Evolutionary conservation across 2,113 vertebrate species (phyloP).

Genomic region (Callospermophilus lateralis): DNA sequence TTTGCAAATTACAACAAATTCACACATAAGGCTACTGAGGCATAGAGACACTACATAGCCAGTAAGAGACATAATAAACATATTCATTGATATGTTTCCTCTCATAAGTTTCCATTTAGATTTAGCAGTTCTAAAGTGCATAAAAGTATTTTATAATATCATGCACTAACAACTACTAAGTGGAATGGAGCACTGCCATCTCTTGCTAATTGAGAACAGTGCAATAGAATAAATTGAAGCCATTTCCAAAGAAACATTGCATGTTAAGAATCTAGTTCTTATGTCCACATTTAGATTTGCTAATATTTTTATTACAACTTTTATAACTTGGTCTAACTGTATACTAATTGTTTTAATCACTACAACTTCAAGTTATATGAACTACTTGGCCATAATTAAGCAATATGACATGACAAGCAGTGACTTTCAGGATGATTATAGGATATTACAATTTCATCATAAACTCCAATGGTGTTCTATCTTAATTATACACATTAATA

Average conservation of each 20-base stretch:
- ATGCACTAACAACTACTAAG: constrained; percentile 34
- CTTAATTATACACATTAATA: constrained; percentile 89
- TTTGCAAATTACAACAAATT: not conserved
- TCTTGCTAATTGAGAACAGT: constrained; percentile 50
- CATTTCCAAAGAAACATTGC: constrained; percentile 64
- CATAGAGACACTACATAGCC: not conserved
- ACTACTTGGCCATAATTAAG: constrained; percentile 86
- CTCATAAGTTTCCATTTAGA: constrained; percentile 62
- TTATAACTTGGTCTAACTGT: constrained; percentile 77
- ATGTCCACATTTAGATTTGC: constrained; percentile 46
- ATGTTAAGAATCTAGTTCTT: constrained; percentile 67
- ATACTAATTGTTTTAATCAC: constrained; percentile 87
- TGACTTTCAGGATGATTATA: constrained; percentile 78
- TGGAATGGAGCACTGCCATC: constrained; percentile 14
- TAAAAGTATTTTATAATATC: not conserved
- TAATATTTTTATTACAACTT: constrained; percentile 84
- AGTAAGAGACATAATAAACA: constrained; percentile 52
- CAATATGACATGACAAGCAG: constrained; percentile 78
- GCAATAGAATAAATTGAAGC: constrained; percentile 71
- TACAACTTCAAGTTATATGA: constrained; percentile 77
- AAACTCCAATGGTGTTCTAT: constrained; percentile 85
- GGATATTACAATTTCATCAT: constrained; percentile 83
- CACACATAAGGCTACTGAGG: not conserved
- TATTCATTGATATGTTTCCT: not conserved
- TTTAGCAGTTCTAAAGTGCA: not conserved